These are phyloP conservation scores for Augochlora pura DNA, from an alignment of 1,140 invertebrate species.

Conservation along the genomic window DNA sequence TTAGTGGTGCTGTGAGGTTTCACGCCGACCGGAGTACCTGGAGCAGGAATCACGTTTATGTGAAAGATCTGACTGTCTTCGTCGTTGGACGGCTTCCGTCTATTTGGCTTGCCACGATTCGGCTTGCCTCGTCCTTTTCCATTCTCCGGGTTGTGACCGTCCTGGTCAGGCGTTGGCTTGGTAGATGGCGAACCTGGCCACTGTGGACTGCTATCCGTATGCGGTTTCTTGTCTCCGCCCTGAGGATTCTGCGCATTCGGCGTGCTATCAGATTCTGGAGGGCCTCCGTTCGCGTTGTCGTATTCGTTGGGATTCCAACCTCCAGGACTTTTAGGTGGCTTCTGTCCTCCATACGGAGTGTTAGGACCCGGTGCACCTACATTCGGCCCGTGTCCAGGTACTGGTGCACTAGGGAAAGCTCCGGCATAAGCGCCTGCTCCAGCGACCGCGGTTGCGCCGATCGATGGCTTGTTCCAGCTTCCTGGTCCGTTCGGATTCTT, in stretches of 20 bases:
- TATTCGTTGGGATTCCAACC: no score
- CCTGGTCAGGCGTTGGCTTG: not conserved
- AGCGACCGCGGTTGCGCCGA: no score
- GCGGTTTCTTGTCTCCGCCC: not conserved
- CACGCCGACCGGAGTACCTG: not conserved
- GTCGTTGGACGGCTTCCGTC: not conserved
- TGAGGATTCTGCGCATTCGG: not conserved
- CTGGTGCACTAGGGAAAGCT: not conserved
- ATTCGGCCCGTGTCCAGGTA: not conserved
- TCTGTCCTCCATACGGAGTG: not conserved
- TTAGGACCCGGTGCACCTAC: not conserved
- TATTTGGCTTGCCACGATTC: no score
- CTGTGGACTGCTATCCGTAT: not conserved
- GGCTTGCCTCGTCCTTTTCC: not conserved
- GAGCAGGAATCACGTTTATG: constrained; percentile 23
- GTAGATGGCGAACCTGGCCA: not conserved
- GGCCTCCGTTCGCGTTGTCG: constrained; percentile 11
- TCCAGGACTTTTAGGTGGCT: not conserved
- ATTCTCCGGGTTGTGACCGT: not conserved
- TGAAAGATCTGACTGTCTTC: constrained; percentile 33
- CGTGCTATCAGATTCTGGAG: not conserved
- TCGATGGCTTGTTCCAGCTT: no score
- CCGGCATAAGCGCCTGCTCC: no score
- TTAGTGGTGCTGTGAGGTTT: not conserved
- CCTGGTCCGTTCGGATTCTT: no score